Evolutionary conservation across 2,797 vertebrate genomes (phyloP).

Genomic region (Echiichthys vipera): DNA sequence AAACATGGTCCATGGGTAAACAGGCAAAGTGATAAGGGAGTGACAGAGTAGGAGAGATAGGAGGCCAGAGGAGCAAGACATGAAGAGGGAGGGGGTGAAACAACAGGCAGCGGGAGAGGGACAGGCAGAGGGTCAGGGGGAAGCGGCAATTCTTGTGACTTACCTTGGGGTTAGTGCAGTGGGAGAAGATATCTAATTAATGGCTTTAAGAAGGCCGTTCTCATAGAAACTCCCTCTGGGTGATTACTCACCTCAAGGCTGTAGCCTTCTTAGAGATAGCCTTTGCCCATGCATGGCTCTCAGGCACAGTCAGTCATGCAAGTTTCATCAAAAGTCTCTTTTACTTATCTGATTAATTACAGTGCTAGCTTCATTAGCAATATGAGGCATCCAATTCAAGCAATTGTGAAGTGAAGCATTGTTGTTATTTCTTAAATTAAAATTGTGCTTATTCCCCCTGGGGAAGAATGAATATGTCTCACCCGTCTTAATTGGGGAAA

Average conservation of each 20-base stretch:
- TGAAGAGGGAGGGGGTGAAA: slow-evolving; percentile 8
- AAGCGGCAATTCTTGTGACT: slow-evolving; percentile 56
- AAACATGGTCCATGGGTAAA: slow-evolving; percentile 58
- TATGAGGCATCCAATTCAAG: slow-evolving; percentile 82
- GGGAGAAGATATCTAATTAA: slow-evolving; percentile 68
- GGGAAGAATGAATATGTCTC: slow-evolving; percentile 73
- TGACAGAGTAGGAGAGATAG: slow-evolving; percentile 20
- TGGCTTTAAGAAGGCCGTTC: slow-evolving; percentile 55
- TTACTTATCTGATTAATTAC: slow-evolving; percentile 91
- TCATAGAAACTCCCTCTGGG: slow-evolving; percentile 63
- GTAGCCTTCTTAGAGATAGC: slow-evolving; percentile 57
- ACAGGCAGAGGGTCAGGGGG: slow-evolving; percentile 47
- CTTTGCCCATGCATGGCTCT: slow-evolving; percentile 48
- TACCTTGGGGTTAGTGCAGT: slow-evolving; percentile 59
- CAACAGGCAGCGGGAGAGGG: slow-evolving; percentile 26
- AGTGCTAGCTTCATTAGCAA: slow-evolving; percentile 88
- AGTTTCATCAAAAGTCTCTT: slow-evolving; percentile 80
- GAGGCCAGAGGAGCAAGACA: slow-evolving; percentile 27
- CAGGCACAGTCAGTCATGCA: slow-evolving; percentile 56
- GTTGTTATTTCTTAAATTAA: slow-evolving; percentile 78
- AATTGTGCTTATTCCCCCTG: slow-evolving; percentile 74
- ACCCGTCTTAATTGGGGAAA: slow-evolving; percentile 70
- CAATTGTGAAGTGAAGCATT: slow-evolving; percentile 86
- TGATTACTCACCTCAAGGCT: slow-evolving; percentile 72
- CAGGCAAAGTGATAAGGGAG: slow-evolving; percentile 25